Conservation (phyloP, 2,888 invertebrate species). For the Stenichneumon culpator region DNA sequence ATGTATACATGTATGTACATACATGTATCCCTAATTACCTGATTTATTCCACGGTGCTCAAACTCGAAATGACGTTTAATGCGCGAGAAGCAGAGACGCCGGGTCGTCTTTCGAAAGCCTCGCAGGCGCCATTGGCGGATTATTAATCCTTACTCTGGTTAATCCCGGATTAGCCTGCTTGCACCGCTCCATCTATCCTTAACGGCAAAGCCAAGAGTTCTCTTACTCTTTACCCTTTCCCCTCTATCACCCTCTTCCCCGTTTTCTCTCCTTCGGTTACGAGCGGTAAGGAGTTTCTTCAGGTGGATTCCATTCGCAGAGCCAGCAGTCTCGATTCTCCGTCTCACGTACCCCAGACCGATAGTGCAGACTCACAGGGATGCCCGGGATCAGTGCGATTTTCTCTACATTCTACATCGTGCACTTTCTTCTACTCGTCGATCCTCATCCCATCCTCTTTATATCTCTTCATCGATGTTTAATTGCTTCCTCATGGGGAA, state of each 20-base stretch:
- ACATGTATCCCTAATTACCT: slow-evolving; percentile 30
- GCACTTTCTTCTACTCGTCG: slow-evolving; percentile 3
- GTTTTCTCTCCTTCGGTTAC: slow-evolving; percentile 24
- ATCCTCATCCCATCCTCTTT: not conserved
- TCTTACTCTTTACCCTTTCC: slow-evolving; percentile 32
- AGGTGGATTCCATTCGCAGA: slow-evolving; percentile 38
- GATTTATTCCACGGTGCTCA: slow-evolving; percentile 48
- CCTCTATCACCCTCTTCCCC: slow-evolving; percentile 27
- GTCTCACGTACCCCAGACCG: not conserved
- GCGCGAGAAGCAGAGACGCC: slow-evolving; percentile 6
- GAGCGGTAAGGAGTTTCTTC: slow-evolving; percentile 48
- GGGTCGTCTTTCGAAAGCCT: slow-evolving; percentile 5
- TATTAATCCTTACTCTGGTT: slow-evolving; percentile 66
- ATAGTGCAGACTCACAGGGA: slow-evolving; percentile 19
- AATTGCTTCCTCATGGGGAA: not conserved
- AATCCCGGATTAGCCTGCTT: slow-evolving; percentile 66
- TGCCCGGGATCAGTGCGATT: not conserved
- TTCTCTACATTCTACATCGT: not conserved
- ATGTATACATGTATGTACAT: not conserved
- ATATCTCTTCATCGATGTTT: not conserved
- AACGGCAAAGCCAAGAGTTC: slow-evolving; percentile 44
- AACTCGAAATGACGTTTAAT: slow-evolving; percentile 14
- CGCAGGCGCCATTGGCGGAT: slow-evolving; percentile 60
- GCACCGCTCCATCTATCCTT: slow-evolving; percentile 45
- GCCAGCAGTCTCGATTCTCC: slow-evolving; percentile 39